Evolutionary conservation across 2,797 vertebrate species (phyloP), one percentile per base, ranked within the genome.

Genomic region (Scolopax rusticola): DNA sequence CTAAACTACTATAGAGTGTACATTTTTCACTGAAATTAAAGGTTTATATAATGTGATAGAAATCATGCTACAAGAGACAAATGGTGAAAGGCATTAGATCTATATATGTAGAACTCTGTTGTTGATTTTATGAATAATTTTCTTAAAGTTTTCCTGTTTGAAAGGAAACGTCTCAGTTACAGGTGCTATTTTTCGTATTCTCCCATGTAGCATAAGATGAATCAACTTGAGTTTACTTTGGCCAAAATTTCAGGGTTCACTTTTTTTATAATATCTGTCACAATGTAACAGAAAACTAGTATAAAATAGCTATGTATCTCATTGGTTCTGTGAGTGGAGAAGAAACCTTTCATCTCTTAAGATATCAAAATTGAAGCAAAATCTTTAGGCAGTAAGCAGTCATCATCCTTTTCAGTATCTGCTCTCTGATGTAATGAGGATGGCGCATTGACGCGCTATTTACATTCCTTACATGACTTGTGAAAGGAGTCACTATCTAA

Each of bases 11-110:
- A 25, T 10, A 47, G 6, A 60, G 7, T 57, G 5, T 56, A 45
- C 24, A 20, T 83, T 93, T 95, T 91, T 45, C 21, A 53, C 18
- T 83, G 20, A 82, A 93, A 89, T 83, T 47, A 79, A 87, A 64
- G 33, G 61, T 89, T 85, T 85, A 71, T 68, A 43, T 20, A 67
- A 36, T n/a, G 14, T 53, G 65, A 86, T 78, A 40, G 11, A 94
- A 91, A 86, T 79, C 15, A 8, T 25, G 36, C 4, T 53, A 4
- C 47, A 53, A 92, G 24, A 53, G 30, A 28, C 7, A 82, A 79
- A 54, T 7, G 19, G 2, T 45, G 11, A 87, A 81, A 36, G 11
- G 63, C 3, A 43, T 61, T 73, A 36, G 40, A 61, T 59, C 41
- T 64, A 2, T 32, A 50, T 84, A 84, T 90, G 81, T n/a, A 60